Base-by-base conservation (phyloP, 2,888 invertebrate genomes). In the Zhuqinia jingwanae region DNA sequence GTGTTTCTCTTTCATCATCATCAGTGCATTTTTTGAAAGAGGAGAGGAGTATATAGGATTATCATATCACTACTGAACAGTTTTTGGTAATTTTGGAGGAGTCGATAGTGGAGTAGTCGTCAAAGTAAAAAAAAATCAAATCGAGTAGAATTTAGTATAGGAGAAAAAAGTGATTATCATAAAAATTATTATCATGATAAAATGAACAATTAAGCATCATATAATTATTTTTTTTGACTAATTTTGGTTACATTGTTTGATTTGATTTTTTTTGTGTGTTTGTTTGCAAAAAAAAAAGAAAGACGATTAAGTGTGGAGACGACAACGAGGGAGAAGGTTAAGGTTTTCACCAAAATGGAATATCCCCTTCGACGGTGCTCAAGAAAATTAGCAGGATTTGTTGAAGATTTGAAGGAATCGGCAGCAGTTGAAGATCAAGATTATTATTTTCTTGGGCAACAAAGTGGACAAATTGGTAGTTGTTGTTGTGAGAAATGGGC, bases 291-390 rank as follows among this genome's bases (percentile, higher is more conserved):
- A 78, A 79, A 45, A 30, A 63, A 15, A 20, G 22, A 36, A 36
- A 36, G 36, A 36, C 36, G 42, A 27, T 17, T 25, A 82, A 76
- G 75, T 63, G 76, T 56, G 76, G 76, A 76, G 83, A 76, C 22
- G 75, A 63, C 45, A 82, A 60, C 47, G 58, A 73, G 58, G 45
- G 58, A 76, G 75, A 83, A 76, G 83, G 75, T 65, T 76, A 63
- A 75, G 83, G 83, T 83, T 75, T 65, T 65, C 42, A 76, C 75
- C 83, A 83, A 83, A 83, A 83, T 83, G 83, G 83, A 83, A 83
- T 47, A 45, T 47, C 47, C 76, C 83, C 76, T 76, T 65, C 76
- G 75, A 25, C 65, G 15, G 50, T 76, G 50, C 36, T 65, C 20
- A 83, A 30, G 53, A 76, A 58, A 58, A 77, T 73, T 20, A 27